Conservation (phyloP, 1,140 invertebrate genomes). For the Diachasma alloeum region DNA sequence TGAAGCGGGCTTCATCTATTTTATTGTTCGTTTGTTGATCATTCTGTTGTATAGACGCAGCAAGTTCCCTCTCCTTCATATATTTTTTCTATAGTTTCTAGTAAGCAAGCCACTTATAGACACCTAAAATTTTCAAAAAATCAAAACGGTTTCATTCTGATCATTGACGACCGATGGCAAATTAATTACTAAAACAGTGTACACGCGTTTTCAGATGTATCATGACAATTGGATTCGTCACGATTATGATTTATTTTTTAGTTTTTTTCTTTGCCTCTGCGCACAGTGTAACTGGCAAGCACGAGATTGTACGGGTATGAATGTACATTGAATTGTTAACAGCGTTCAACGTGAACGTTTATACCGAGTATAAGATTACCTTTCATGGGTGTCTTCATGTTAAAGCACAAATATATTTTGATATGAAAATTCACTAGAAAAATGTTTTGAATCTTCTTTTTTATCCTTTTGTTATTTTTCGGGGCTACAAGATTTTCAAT, state of each 20-base stretch:
- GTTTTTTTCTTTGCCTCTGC: not conserved
- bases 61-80: not conserved
- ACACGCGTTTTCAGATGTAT: not conserved
- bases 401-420: conserved; percentile 68
- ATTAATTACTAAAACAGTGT: not conserved
- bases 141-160: not conserved
- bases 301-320: conserved; percentile 31
- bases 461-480: not conserved
- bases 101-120: too few relatives aligned
- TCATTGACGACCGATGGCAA: not conserved
- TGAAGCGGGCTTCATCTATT: conserved; percentile 55
- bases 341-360: conserved; percentile 27
- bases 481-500: too few relatives aligned
- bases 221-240: conserved; percentile 7
- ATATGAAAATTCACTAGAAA: conserved; percentile 58
- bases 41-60: not conserved
- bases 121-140: not conserved
- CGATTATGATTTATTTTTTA: not conserved
- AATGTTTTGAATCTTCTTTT: conserved; percentile 34
- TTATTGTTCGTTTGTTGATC: conserved; percentile 47
- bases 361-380: conserved; percentile 61
- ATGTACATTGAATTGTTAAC: conserved; percentile 35
- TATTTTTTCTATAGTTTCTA: not conserved
- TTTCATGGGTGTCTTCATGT: conserved; percentile 63
- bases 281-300: not conserved